A percentile compares a stretch with the other conserved stretches of the same genome.
Conservation (phyloP, 2,113 vertebrate genomes). For the Hiodon alosoides region DNA sequence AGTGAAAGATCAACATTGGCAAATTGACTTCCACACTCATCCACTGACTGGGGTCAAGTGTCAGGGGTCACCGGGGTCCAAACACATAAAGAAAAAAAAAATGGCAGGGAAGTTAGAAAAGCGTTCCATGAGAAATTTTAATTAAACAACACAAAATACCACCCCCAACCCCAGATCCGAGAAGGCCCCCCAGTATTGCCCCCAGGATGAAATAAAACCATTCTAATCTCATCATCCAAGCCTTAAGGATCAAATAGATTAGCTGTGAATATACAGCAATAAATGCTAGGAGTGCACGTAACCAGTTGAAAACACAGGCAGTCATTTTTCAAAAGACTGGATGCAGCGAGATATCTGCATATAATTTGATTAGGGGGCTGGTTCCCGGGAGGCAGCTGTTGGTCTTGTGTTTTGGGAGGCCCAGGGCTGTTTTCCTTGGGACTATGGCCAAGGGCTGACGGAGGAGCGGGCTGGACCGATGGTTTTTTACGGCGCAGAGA, state of each 20-base stretch:
- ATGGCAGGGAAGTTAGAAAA: constrained; percentile 37
- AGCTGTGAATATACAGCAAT: neutral
- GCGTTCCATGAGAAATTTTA: constrained; percentile 34
- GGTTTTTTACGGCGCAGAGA: neutral
- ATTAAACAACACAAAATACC: constrained; percentile 36
- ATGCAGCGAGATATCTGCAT: constrained; percentile 3
- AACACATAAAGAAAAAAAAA: constrained; percentile 33
- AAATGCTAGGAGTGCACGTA: neutral
- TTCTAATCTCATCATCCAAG: neutral
- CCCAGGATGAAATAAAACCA: constrained; percentile 9
- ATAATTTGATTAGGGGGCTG: constrained; percentile 18
- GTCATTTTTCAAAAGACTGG: constrained; percentile 11
- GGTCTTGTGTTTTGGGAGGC: neutral
- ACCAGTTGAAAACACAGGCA: constrained; percentile 18
- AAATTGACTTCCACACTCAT: constrained; percentile 34
- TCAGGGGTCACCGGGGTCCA: constrained; percentile 40
- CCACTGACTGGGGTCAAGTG: constrained; percentile 37
- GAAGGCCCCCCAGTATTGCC: neutral
- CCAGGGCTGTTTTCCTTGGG: neutral
- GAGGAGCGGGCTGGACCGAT: neutral
- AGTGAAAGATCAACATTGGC: constrained; percentile 33
- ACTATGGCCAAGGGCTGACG: neutral
- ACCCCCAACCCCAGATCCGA: constrained; percentile 30
- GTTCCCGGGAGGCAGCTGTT: neutral
- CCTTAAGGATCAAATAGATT: neutral